phyloP scores from a whole-genome alignment of 2,797 vertebrate species.

The Sphaeramia orbicularis region DNA sequence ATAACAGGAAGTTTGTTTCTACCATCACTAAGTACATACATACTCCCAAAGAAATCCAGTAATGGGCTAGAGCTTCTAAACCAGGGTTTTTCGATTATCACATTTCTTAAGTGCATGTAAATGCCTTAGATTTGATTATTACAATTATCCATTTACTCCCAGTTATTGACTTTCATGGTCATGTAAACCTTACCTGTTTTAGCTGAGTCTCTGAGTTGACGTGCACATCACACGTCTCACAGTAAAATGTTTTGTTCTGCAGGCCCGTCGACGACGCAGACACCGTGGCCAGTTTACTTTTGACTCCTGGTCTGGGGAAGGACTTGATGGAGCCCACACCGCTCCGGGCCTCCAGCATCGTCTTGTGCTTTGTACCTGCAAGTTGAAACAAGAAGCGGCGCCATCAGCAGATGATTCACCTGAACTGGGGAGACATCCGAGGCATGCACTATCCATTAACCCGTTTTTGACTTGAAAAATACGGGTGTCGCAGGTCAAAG shows the following conservation, averaged over 20 bases:
- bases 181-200: slow-evolving; percentile 89
- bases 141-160: too few relatives aligned
- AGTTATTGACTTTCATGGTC: too few relatives aligned
- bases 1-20: too few relatives aligned
- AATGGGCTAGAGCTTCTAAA: too few relatives aligned
- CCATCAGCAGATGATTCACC: not conserved
- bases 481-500: slow-evolving; percentile 5
- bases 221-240: slow-evolving; percentile 98
- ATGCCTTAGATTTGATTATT: too few relatives aligned
- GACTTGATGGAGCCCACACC: slow-evolving; percentile 97
- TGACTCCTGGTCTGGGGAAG: slow-evolving; percentile 94
- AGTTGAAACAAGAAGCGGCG: slow-evolving; percentile 25
- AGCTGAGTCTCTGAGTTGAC: slow-evolving; percentile 99
- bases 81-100: too few relatives aligned
- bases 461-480: slow-evolving; percentile 1
- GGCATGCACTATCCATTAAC: not conserved
- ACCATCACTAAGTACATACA: too few relatives aligned
- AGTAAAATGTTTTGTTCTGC: slow-evolving; percentile 99
- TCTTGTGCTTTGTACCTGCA: slow-evolving; percentile 98
- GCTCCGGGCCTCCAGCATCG: slow-evolving; percentile 97
- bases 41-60: too few relatives aligned
- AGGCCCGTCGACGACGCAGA: slow-evolving; percentile 90
- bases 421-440: not conserved
- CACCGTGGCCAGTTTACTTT: slow-evolving; percentile 89
- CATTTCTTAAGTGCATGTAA: too few relatives aligned